Conservation (phyloP, 2,888 invertebrate species). For the Aspidiotus destructor region DNA sequence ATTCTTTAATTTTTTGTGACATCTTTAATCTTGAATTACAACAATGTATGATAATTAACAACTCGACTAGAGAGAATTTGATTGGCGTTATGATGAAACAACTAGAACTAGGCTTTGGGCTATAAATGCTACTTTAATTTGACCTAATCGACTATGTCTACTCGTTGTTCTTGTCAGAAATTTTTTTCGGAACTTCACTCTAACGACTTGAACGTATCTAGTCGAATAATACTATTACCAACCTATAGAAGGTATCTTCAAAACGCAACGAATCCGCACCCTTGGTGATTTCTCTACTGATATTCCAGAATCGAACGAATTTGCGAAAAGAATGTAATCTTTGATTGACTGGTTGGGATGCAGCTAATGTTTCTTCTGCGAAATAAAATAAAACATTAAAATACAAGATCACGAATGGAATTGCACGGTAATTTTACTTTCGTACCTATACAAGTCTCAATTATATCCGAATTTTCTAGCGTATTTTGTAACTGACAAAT, state of each 20-base stretch:
- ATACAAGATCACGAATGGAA: background rate
- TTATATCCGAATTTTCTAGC: slow-evolving; percentile 50
- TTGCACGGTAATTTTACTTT: background rate
- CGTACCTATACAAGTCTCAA: slow-evolving; percentile 50
- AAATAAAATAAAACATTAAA: slow-evolving; percentile 22
- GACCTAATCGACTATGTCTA: no score
- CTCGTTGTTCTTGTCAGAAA: no score
- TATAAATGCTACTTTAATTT: no score
- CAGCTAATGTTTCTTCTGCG: slow-evolving; percentile 35
- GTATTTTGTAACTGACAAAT: slow-evolving; percentile 69
- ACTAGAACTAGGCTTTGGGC: no score
- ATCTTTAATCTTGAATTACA: no score
- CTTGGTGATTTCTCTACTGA: slow-evolving; percentile 56
- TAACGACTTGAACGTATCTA: background rate
- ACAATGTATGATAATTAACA: no score
- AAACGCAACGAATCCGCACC: slow-evolving; percentile 37
- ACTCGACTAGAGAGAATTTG: no score
- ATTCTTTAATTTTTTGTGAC: no score
- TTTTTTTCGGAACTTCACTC: no score
- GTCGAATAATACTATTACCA: slow-evolving; percentile 34
- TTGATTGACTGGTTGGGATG: slow-evolving; percentile 36
- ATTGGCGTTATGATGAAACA: no score
- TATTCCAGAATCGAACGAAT: slow-evolving; percentile 63
- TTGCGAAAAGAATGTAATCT: slow-evolving; percentile 53
- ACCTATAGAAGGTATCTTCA: slow-evolving; percentile 51